Conservation (phyloP, 2,888 invertebrate genomes). For the Drosophila monieri region DNA sequence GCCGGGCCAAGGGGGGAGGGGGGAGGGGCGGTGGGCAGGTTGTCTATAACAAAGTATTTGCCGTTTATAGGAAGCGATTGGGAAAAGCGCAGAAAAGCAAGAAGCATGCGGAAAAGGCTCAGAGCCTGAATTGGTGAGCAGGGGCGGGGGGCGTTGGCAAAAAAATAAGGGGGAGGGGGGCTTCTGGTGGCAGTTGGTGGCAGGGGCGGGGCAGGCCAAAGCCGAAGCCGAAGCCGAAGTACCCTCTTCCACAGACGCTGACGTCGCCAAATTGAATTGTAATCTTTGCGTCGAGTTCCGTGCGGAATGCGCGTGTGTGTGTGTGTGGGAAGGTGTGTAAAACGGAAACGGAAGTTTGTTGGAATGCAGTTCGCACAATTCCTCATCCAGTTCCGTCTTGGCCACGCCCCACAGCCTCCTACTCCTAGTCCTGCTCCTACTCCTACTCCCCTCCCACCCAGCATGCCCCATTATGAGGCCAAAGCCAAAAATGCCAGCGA, state of each 20-base stretch:
- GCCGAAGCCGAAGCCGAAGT: background rate
- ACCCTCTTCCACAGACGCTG: conserved; percentile 35
- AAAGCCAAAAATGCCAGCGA: conserved; percentile 53
- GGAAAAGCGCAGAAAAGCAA: conserved; percentile 21
- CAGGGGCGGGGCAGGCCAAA: background rate
- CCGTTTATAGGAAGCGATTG: conserved; percentile 41
- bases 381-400: conserved; percentile 20
- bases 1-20: background rate
- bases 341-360: conserved; percentile 74
- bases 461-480: conserved; percentile 44
- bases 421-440: too few species aligned
- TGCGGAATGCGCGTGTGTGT: conserved; percentile 14
- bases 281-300: conserved; percentile 40
- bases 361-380: conserved; percentile 59
- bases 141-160: background rate
- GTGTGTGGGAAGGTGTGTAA: conserved; percentile 31
- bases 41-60: conserved; percentile 47
- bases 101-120: background rate
- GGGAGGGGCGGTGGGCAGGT: background rate
- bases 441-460: background rate
- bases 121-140: conserved; percentile 1
- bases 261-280: conserved; percentile 71
- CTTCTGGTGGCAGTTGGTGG: background rate
- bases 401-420: background rate
- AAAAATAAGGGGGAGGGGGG: background rate